Conservation (phyloP, 1,140 invertebrate genomes). For the Drosophila biarmipes region DNA sequence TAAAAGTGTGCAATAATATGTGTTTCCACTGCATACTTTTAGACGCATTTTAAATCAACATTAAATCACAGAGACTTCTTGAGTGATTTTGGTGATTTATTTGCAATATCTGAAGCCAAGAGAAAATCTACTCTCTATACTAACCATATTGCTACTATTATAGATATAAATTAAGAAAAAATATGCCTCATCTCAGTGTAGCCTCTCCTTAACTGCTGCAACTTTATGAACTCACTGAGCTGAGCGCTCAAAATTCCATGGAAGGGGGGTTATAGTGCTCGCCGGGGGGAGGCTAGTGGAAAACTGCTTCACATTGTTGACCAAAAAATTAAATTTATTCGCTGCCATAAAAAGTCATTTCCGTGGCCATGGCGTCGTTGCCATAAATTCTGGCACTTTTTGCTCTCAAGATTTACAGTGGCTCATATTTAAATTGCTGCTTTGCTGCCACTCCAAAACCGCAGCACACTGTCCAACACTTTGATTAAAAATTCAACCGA, state of each 20-base stretch:
- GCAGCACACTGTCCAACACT: slow-evolving; percentile 52
- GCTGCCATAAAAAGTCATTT: slow-evolving; percentile 81
- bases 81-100: no score
- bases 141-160: no score
- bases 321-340: slow-evolving; percentile 83
- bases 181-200: neutral
- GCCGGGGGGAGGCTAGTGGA: neutral
- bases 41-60: no score
- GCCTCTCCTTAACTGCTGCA: slow-evolving; percentile 33
- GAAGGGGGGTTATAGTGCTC: neutral
- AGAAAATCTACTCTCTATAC: neutral
- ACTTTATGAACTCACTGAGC: slow-evolving; percentile 62
- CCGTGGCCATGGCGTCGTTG: slow-evolving; percentile 61
- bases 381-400: slow-evolving; percentile 79
- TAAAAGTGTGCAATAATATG: no score
- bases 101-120: no score
- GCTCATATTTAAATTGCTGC: slow-evolving; percentile 78
- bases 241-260: slow-evolving; percentile 8
- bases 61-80: no score
- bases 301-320: slow-evolving; percentile 71
- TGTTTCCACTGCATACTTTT: no score
- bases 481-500: slow-evolving; percentile 76
- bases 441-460: slow-evolving; percentile 55
- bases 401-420: slow-evolving; percentile 76
- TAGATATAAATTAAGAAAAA: no score